Evolutionary conservation across 2,888 invertebrate species (phyloP), one percentile per base, ranked within the genome.

Genomic region (Parnassius smintheus): DNA sequence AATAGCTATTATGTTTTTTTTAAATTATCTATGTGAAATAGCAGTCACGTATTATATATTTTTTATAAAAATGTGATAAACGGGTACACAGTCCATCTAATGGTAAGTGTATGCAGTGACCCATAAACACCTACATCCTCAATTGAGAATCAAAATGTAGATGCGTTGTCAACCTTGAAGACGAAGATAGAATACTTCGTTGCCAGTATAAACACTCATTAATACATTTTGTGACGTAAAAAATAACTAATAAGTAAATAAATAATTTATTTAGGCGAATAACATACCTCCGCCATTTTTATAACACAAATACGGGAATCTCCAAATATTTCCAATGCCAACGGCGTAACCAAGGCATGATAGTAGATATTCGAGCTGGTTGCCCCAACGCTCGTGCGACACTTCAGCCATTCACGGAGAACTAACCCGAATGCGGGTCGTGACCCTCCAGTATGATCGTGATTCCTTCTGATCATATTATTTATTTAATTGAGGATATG

Each of bases 251-350:
- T 53, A 35, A 53, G 11, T 25, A 53, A 53, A 41, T 9, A 22
- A 53, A 54, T 13, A 18, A 11, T 45, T 45, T 45, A 4, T 9
- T 25, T 45, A n/a, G 11, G 9, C 35, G 13, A 46, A 53, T 35
- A 49, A 83, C 89, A 86, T 78, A 95, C 96, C 97, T 81, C 97
- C 97, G 13, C 97, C 97, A 83, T 96, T 97, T 75, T 96, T 94
- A 82, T 96, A 97, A 78, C 96, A 96, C 62, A 97, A 86, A 80
- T 97, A 97, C 0, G 97, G 97, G 85, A 97, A 97, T 68, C 97
- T 93, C 96, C 96, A 96, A 11, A 97, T 94, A 81, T 97, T 97
- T 64, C 97, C 96, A 64, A 97, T 95, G 55, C 97, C 97, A 59
- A 97, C 96, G 7, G 96, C 96, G 75, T 96, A 96, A 35, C 97